Conservation (phyloP, 2,888 invertebrate species). For the Reticulitermes lucifugus region DNA sequence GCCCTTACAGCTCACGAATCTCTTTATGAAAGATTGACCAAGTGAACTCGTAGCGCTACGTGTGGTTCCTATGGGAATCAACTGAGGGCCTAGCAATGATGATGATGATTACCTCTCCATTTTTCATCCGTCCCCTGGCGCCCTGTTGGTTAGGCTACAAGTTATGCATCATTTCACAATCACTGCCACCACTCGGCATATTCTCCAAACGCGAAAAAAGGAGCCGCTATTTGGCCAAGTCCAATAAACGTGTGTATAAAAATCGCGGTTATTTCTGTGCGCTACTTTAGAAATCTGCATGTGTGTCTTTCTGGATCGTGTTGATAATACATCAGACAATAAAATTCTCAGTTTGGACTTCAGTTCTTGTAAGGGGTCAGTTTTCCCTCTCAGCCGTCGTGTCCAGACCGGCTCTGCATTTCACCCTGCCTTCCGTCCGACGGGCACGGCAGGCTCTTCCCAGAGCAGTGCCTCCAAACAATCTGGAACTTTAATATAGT, state of each 20-base stretch:
- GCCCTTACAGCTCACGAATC: constrained; percentile 21
- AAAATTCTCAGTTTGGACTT: too few relatives aligned
- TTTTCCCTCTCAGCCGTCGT: too few relatives aligned
- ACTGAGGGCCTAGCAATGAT: constrained; percentile 45
- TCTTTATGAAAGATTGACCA: constrained; percentile 47
- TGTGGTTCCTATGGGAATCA: constrained; percentile 36
- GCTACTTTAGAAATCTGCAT: too few relatives aligned
- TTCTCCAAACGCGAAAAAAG: constrained; percentile 3
- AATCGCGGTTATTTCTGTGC: too few relatives aligned
- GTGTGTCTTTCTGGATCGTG: too few relatives aligned
- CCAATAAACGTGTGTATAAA: background rate
- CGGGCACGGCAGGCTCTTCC: too few relatives aligned
- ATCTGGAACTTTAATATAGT: too few relatives aligned
- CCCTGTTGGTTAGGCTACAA: background rate
- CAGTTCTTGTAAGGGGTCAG: too few relatives aligned
- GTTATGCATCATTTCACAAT: constrained; percentile 15
- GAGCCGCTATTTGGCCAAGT: background rate
- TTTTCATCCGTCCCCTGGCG: constrained; percentile 51
- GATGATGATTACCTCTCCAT: constrained; percentile 52
- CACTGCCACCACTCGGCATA: background rate
- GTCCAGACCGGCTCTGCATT: too few relatives aligned
- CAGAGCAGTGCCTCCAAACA: too few relatives aligned
- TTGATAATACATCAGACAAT: too few relatives aligned
- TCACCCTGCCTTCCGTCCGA: too few relatives aligned
- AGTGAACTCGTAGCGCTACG: constrained; percentile 30